These are phyloP conservation scores for Antheraea yamamai DNA, from an alignment of 2,888 invertebrate genomes.

Conservation along the genomic window DNA sequence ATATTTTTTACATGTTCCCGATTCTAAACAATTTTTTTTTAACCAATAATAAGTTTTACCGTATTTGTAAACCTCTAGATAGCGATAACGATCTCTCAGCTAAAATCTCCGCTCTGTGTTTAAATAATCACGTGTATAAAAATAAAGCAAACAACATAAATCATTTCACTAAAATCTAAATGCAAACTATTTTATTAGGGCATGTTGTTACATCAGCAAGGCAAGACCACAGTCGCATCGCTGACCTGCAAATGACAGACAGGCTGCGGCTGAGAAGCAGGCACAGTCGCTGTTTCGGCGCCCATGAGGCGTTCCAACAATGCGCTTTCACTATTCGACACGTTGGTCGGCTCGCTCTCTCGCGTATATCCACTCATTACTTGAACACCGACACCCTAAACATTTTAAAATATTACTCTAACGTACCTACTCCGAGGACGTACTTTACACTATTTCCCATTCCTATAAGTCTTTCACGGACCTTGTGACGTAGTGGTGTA, in stretches of 20 bases:
- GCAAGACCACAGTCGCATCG: slow-evolving; percentile 2
- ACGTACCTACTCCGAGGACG: neutral
- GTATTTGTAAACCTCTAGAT: too few species aligned
- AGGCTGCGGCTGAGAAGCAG: slow-evolving; percentile 54
- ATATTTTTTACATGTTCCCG: too few species aligned
- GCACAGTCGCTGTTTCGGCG: slow-evolving; percentile 48
- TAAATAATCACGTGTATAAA: neutral
- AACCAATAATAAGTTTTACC: too few species aligned
- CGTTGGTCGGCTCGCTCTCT: slow-evolving; percentile 71
- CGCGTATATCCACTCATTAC: slow-evolving; percentile 67
- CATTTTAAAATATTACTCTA: slow-evolving; percentile 6
- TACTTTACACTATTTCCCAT: neutral
- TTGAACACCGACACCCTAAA: slow-evolving; percentile 55
- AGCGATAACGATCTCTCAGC: too few species aligned
- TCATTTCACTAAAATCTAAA: neutral
- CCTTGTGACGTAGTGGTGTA: neutral
- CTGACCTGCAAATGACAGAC: slow-evolving; percentile 74
- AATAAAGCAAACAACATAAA: neutral
- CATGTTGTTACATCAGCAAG: neutral
- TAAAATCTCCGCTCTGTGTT: neutral
- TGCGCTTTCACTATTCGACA: slow-evolving; percentile 73
- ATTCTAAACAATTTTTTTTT: too few species aligned
- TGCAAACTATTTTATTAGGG: neutral
- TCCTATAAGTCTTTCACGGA: neutral
- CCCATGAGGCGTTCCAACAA: slow-evolving; percentile 70